A percentile compares a stretch with the other conserved stretches of the same genome.
These are phyloP conservation scores for Enteromius viviparus DNA, from an alignment of 2,797 vertebrate genomes.

Conservation along the genomic window DNA sequence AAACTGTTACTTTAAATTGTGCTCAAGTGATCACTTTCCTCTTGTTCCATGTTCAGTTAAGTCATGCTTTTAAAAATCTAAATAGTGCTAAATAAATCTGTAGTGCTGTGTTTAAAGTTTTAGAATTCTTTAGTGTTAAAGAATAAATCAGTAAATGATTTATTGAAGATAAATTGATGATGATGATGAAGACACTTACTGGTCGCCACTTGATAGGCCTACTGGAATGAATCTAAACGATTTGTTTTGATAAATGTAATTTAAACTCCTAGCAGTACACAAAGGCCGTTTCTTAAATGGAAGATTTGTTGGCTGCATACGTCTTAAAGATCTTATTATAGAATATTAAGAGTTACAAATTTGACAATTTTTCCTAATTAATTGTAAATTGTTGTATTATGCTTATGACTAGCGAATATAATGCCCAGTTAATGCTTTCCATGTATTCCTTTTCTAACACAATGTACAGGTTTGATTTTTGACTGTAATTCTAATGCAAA, in stretches of 20 bases:
- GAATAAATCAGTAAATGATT: neutral
- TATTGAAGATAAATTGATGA: no score
- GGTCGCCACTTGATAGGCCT: no score
- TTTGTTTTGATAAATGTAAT: neutral
- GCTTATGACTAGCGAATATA: no score
- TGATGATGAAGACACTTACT: neutral
- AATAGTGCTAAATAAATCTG: neutral
- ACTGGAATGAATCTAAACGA: neutral
- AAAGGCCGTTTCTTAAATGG: neutral
- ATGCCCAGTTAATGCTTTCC: no score
- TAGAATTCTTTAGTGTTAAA: neutral
- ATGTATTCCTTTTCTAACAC: no score
- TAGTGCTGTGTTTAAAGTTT: neutral
- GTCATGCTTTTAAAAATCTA: neutral
- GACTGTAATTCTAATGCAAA: no score
- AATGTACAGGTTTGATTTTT: no score
- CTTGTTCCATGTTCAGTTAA: neutral
- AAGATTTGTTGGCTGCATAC: no score
- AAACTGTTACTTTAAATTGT: neutral
- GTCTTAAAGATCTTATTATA: no score
- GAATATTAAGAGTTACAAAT: no score
- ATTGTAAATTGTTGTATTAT: no score
- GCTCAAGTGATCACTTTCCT: neutral
- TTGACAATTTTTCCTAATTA: no score
- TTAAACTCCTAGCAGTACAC: neutral